phyloP scores from a whole-genome alignment of 2,797 vertebrate genomes.

The Diceros bicornis region DNA sequence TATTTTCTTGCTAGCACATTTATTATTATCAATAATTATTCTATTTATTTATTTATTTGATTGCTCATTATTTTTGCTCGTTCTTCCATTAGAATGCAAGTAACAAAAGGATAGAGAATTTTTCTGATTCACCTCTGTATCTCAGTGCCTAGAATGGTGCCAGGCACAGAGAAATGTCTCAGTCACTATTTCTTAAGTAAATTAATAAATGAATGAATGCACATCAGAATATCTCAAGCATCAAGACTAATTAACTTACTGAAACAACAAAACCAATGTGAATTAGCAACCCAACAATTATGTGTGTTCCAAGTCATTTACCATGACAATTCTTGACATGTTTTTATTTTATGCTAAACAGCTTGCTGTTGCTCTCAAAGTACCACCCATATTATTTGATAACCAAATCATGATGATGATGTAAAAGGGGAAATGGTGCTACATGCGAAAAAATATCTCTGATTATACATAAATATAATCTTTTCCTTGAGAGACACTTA shows the following conservation, averaged over 20 bases:
- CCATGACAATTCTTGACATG: neutral
- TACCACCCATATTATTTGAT: neutral
- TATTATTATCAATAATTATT: neutral
- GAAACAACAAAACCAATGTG: neutral
- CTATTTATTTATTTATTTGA: neutral
- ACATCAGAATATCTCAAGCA: neutral
- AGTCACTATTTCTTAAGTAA: slow-evolving; percentile 49
- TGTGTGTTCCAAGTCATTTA: neutral
- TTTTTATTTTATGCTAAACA: slow-evolving; percentile 24
- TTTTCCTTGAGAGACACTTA: neutral
- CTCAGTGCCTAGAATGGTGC: neutral
- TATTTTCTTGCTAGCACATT: neutral
- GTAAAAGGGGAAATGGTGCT: slow-evolving; percentile 1
- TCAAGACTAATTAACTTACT: neutral
- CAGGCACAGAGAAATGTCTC: neutral
- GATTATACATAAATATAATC: neutral
- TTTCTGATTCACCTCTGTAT: neutral
- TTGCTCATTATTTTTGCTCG: neutral
- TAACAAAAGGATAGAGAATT: neutral
- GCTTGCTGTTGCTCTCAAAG: neutral
- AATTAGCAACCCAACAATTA: slow-evolving; percentile 36
- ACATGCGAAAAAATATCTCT: neutral
- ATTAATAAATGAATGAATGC: slow-evolving; percentile 37
- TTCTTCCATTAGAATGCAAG: neutral
- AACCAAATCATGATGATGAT: neutral